These are phyloP conservation scores for Eublepharis macularius DNA, from an alignment of 2,113 vertebrate species.

Conservation along the genomic window DNA sequence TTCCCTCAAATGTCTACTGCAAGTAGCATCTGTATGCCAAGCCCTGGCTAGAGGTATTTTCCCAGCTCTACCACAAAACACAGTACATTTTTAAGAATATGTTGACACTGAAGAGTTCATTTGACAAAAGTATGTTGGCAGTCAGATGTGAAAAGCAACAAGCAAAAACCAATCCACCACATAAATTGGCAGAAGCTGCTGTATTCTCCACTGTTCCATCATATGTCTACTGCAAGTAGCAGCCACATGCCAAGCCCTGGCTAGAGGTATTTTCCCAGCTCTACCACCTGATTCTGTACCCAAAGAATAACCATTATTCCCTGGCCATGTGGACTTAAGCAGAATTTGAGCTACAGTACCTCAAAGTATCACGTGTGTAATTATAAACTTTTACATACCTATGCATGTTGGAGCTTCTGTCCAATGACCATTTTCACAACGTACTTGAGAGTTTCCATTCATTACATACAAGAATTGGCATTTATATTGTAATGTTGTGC, in stretches of 20 bases:
- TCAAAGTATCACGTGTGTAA: not conserved
- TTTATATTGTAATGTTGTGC: not conserved
- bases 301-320: not conserved
- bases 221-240: too few species aligned
- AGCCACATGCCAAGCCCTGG: too few species aligned
- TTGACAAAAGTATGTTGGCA: not conserved
- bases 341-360: not conserved
- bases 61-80: not conserved
- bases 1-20: too few species aligned
- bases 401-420: not conserved
- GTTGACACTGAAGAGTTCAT: too few species aligned
- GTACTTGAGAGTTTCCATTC: not conserved
- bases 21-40: too few species aligned
- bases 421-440: not conserved
- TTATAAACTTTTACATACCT: not conserved
- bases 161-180: too few species aligned
- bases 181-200: not conserved
- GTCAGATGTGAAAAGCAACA: not conserved
- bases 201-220: too few species aligned
- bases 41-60: not conserved
- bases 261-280: not conserved
- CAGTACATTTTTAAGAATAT: too few species aligned
- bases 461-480: not conserved
- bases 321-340: not conserved
- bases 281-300: not conserved